Evolutionary conservation across 2,113 vertebrate species (phyloP).

Genomic region (Petrocephalus microphthalmus): DNA sequence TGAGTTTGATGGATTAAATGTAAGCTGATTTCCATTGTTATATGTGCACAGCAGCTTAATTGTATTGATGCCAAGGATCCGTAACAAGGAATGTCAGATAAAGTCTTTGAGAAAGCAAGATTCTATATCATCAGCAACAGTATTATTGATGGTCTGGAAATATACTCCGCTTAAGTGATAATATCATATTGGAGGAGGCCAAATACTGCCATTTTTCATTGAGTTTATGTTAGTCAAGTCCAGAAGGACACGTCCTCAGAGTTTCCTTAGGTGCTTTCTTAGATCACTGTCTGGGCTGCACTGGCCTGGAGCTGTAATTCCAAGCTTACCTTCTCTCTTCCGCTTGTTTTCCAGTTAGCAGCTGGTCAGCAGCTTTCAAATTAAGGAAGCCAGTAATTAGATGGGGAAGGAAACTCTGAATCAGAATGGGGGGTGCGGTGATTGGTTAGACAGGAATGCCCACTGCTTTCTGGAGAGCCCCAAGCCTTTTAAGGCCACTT

Average conservation of each 20-base stretch:
- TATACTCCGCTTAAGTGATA: neutral
- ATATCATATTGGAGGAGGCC: neutral
- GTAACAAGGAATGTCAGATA: neutral
- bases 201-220: neutral
- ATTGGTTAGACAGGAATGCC: neutral
- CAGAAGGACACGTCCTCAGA: neutral
- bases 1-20: neutral
- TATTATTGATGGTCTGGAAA: neutral
- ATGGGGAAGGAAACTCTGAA: constrained; percentile 19
- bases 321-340: neutral
- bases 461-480: constrained; percentile 12
- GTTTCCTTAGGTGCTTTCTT: neutral
- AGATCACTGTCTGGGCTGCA: neutral
- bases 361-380: neutral
- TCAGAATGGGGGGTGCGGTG: neutral
- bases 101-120: neutral
- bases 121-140: neutral
- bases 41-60: neutral
- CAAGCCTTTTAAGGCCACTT: neutral
- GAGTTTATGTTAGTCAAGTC: neutral
- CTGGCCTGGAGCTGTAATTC: neutral
- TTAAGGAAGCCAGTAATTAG: constrained; percentile 17
- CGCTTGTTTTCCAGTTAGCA: neutral
- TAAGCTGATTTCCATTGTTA: neutral
- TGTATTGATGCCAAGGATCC: neutral